Evolutionary conservation across 2,888 invertebrate genomes (phyloP).

Genomic region (Ichneumoninae sp.): DNA sequence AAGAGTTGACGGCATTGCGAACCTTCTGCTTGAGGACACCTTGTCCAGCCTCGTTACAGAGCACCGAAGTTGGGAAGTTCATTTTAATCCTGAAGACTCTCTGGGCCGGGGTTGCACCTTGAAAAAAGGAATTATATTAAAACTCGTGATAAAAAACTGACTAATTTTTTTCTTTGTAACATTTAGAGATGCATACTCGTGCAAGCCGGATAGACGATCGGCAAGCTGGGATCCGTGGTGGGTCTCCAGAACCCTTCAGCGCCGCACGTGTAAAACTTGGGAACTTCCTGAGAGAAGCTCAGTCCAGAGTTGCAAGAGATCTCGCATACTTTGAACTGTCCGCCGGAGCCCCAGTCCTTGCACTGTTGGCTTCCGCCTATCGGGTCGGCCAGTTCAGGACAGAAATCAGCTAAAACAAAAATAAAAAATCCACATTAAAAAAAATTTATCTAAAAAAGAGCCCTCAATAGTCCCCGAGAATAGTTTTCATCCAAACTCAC

Average conservation of each 20-base stretch:
- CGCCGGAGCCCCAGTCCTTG: slow-evolving; percentile 98
- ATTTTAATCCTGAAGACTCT: slow-evolving; percentile 96
- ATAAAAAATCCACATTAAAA: neutral
- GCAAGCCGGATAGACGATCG: slow-evolving; percentile 95
- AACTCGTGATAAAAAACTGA: neutral
- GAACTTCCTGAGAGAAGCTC: slow-evolving; percentile 96
- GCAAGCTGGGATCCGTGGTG: slow-evolving; percentile 91
- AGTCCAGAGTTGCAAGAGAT: slow-evolving; percentile 94
- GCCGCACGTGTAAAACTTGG: slow-evolving; percentile 98
- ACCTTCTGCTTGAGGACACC: slow-evolving; percentile 96
- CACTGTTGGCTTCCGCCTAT: slow-evolving; percentile 96
- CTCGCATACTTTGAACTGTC: slow-evolving; percentile 97
- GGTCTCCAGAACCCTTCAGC: slow-evolving; percentile 99
- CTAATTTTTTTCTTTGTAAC: neutral
- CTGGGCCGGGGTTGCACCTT: slow-evolving; percentile 95
- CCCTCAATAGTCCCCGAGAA: neutral
- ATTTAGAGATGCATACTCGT: slow-evolving; percentile 88
- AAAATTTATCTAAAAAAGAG: neutral
- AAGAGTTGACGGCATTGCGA: slow-evolving; percentile 93
- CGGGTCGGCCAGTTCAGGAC: slow-evolving; percentile 94
- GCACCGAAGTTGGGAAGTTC: slow-evolving; percentile 98
- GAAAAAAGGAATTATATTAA: slow-evolving; percentile 64
- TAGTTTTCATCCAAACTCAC: slow-evolving; percentile 86
- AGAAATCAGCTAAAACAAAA: slow-evolving; percentile 92
- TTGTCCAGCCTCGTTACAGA: slow-evolving; percentile 98